Conservation (phyloP, 2,797 vertebrate species). For the Myripristis murdjan region DNA sequence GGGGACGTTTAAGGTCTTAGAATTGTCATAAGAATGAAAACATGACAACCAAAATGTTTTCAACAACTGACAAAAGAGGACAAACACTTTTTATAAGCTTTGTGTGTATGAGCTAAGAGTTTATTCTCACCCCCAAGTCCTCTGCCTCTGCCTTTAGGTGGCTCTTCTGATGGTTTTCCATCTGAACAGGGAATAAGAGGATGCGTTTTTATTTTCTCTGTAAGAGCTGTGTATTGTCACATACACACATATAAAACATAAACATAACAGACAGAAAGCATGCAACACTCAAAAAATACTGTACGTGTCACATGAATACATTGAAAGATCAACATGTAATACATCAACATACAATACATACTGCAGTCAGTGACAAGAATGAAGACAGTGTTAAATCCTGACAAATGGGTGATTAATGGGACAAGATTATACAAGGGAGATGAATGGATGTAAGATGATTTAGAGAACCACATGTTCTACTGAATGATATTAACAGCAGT, state of each 20-base stretch:
- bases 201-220: slow-evolving; percentile 24
- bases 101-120: background rate
- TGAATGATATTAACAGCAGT: slow-evolving; percentile 3
- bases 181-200: slow-evolving; percentile 85
- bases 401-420: slow-evolving; percentile 11
- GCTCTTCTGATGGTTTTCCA: slow-evolving; percentile 93
- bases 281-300: background rate
- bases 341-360: background rate
- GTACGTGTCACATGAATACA: slow-evolving; percentile 6
- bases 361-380: slow-evolving; percentile 17
- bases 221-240: background rate
- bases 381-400: slow-evolving; percentile 15
- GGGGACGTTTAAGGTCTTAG: slow-evolving; percentile 50
- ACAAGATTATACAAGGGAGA: slow-evolving; percentile 6
- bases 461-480: background rate
- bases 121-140: slow-evolving; percentile 91
- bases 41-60: background rate
- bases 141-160: slow-evolving; percentile 89
- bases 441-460: slow-evolving; percentile 3
- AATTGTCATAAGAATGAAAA: slow-evolving; percentile 21
- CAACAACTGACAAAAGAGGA: slow-evolving; percentile 4
- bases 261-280: slow-evolving; percentile 13
- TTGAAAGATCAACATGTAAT: background rate
- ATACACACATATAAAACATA: slow-evolving; percentile 26
- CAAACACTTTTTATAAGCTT: slow-evolving; percentile 10